A percentile compares a stretch with the other conserved stretches of the same genome.
Conservation (phyloP, 1,140 invertebrate genomes). For the Bombus picipes region DNA sequence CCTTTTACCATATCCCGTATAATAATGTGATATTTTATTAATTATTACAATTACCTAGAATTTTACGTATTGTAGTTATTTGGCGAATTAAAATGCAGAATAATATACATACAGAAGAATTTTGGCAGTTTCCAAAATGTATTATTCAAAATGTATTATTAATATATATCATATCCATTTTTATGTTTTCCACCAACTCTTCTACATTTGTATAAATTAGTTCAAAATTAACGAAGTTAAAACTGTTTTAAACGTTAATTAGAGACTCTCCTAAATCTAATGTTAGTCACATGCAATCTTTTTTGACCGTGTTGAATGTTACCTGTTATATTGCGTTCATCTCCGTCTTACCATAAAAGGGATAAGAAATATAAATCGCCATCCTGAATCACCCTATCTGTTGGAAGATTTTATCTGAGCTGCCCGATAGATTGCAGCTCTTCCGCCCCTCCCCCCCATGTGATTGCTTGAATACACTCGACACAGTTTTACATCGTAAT, state of each 20-base stretch:
- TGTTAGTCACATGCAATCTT: background rate
- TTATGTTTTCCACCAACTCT: background rate
- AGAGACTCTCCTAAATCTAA: too few relatives aligned
- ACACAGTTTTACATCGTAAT: background rate
- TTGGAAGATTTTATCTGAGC: conserved; percentile 3
- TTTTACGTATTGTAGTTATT: background rate
- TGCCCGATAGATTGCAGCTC: background rate
- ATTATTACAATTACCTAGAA: background rate
- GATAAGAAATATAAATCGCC: conserved; percentile 18
- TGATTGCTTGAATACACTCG: background rate
- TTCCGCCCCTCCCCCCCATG: too few relatives aligned
- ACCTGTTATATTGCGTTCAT: background rate
- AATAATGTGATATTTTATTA: background rate
- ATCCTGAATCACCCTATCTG: background rate
- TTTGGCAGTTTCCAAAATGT: background rate
- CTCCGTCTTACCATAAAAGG: background rate
- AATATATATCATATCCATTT: background rate
- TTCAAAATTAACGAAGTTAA: background rate
- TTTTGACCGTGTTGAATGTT: background rate
- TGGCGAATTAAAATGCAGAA: background rate
- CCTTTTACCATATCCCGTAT: too few relatives aligned
- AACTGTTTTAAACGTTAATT: background rate
- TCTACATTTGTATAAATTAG: background rate
- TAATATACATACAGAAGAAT: background rate
- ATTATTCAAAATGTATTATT: background rate